phyloP scores from a whole-genome alignment of 2,797 vertebrate species.

The Peromyscus attwateri region DNA sequence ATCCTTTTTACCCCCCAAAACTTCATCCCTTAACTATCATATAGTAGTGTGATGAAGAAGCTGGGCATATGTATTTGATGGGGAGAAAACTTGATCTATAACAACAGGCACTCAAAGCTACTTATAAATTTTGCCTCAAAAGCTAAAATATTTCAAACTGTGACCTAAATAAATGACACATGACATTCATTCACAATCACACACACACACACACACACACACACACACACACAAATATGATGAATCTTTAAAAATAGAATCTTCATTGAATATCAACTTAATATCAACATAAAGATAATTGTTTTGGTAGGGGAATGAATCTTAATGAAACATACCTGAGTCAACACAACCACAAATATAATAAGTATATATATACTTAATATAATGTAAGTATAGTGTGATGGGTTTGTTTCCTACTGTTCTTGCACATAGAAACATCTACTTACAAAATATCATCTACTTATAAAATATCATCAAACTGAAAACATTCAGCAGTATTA shows the following conservation, averaged over 20 bases:
- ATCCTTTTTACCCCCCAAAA: background rate
- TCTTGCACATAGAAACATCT: background rate
- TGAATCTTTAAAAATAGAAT: background rate
- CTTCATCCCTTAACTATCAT: background rate
- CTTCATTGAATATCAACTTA: background rate
- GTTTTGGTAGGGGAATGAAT: background rate
- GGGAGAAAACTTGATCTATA: background rate
- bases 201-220: background rate
- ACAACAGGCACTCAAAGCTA: background rate
- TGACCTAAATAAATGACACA: background rate
- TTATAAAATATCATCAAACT: slow-evolving; percentile 19
- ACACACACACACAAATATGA: background rate
- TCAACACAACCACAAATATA: background rate
- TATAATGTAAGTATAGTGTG: background rate
- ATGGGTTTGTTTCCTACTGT: background rate
- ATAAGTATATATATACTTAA: no score
- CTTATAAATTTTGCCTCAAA: background rate
- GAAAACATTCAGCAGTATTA: background rate
- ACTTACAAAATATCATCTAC: slow-evolving; percentile 12
- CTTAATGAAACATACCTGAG: background rate
- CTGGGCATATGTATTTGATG: background rate
- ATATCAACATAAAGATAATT: background rate
- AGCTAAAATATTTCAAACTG: background rate
- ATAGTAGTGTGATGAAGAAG: background rate
- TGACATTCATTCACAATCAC: background rate